Evolutionary conservation across 2,113 vertebrate genomes (phyloP).

Genomic region (Indicator indicator): DNA sequence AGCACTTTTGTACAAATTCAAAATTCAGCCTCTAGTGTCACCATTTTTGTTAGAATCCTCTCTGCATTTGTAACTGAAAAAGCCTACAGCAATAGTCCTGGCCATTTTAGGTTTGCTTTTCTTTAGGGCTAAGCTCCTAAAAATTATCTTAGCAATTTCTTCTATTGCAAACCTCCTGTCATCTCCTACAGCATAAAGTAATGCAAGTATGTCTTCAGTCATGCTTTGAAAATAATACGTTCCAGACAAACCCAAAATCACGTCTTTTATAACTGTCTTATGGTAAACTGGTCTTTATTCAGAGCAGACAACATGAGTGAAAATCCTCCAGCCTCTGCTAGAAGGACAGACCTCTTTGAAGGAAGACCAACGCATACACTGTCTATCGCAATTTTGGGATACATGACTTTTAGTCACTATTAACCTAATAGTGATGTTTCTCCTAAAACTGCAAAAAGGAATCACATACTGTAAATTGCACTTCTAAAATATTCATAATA

Average conservation of each 20-base stretch:
- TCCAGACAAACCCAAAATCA: background rate
- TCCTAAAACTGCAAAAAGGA: background rate
- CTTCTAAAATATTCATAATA: background rate
- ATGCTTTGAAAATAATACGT: background rate
- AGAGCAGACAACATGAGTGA: background rate
- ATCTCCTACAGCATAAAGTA: fast-evolving
- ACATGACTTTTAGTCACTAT: background rate
- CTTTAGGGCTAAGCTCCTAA: background rate
- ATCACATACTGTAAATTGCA: background rate
- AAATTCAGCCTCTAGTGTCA: conserved; percentile 13
- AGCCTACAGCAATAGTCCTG: background rate
- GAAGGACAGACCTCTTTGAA: background rate
- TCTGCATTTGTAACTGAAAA: background rate
- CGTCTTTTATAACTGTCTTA: background rate
- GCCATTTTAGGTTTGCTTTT: background rate
- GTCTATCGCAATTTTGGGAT: background rate
- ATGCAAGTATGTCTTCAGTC: background rate
- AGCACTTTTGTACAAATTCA: background rate
- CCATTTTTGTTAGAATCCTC: background rate
- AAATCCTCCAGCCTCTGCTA: background rate
- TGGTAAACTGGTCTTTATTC: background rate
- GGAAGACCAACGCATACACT: background rate
- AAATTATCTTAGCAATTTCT: background rate
- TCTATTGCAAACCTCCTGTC: background rate
- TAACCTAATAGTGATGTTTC: background rate